These are phyloP conservation scores for Phrynocephalus vlangalii DNA, from an alignment of 2,797 vertebrate genomes.

Conservation along the genomic window DNA sequence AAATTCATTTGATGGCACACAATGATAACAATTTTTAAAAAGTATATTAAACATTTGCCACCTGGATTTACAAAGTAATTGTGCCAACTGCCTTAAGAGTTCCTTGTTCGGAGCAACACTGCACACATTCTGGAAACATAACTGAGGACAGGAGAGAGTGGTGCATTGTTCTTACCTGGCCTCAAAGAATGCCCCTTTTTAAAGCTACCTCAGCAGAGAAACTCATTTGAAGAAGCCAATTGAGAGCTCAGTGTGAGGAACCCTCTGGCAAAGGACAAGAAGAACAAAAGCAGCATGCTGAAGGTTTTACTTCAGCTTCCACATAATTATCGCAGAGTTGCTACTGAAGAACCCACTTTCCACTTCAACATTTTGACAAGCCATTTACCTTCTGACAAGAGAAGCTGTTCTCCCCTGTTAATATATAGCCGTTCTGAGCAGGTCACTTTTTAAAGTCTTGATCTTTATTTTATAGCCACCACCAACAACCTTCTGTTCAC, in stretches of 20 bases:
- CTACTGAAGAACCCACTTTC: conserved; percentile 36
- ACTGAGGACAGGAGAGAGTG: conserved; percentile 40
- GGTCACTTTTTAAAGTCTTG: conserved; percentile 49
- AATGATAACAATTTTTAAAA: too few relatives aligned
- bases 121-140: conserved; percentile 53
- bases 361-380: conserved; percentile 52
- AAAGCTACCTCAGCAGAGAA: not conserved
- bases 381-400: conserved; percentile 51
- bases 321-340: conserved; percentile 39
- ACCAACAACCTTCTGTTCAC: conserved; percentile 44
- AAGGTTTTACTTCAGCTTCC: conserved; percentile 46
- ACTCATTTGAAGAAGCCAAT: conserved; percentile 15
- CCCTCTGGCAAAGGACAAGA: conserved; percentile 29
- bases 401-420: conserved; percentile 36
- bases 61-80: conserved; percentile 56
- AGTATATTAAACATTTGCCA: conserved; percentile 38
- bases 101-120: conserved; percentile 49
- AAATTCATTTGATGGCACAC: too few relatives aligned
- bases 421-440: conserved; percentile 58
- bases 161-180: conserved; percentile 43
- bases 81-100: conserved; percentile 55
- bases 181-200: conserved; percentile 33
- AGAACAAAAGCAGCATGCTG: conserved; percentile 17
- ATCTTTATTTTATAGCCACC: conserved; percentile 44
- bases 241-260: conserved; percentile 24